Evolutionary conservation across 2,113 vertebrate species (phyloP).

Genomic region (Prunella fulvescens): DNA sequence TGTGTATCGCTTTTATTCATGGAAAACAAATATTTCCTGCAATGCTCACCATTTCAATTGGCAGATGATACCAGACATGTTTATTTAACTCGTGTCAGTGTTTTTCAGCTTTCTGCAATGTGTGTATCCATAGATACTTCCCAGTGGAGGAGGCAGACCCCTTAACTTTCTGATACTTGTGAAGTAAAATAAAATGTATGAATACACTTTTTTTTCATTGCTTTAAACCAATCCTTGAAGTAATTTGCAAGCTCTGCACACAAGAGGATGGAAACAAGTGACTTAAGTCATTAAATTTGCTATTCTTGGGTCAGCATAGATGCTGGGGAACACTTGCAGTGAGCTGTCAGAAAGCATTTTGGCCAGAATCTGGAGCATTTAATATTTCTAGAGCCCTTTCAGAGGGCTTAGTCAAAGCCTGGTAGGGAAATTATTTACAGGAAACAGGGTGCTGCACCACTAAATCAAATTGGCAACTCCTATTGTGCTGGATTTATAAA

Average conservation of each 20-base stretch:
- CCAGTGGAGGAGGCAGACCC: background rate
- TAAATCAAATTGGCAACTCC: background rate
- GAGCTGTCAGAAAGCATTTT: background rate
- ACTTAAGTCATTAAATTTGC: background rate
- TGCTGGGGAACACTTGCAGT: background rate
- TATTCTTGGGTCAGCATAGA: background rate
- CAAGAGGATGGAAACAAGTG: background rate
- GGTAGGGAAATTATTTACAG: background rate
- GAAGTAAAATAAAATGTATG: background rate
- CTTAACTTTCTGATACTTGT: background rate
- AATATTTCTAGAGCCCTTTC: background rate
- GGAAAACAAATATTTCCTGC: background rate
- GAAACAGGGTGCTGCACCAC: background rate
- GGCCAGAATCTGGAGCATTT: background rate
- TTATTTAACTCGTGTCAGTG: background rate
- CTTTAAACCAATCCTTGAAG: background rate
- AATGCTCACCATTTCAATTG: constrained; percentile 15
- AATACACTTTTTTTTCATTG: background rate
- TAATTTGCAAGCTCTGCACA: background rate
- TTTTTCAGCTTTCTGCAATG: constrained; percentile 2
- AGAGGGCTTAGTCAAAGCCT: background rate
- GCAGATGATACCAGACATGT: constrained; percentile 16
- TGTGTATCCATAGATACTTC: constrained; percentile 27
- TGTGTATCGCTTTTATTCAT: background rate
- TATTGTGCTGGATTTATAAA: background rate